Evolutionary conservation across 1,140 invertebrate species (phyloP), one percentile per base, ranked within the genome.

Genomic region (Sycophaga agraensis): DNA sequence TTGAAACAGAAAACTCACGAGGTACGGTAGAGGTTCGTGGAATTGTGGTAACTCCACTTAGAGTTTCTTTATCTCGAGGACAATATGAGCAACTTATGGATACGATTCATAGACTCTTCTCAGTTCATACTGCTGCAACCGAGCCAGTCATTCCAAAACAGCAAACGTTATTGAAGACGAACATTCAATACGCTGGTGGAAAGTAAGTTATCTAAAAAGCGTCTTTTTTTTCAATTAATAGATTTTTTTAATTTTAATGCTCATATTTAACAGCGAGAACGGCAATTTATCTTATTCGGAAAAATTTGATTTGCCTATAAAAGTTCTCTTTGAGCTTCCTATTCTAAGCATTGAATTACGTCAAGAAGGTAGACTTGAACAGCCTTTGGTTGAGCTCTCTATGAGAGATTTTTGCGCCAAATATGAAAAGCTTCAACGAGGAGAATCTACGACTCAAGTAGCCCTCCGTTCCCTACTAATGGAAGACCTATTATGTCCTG

Each of bases 1-100:
- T 79, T 0, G 81, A 82, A n/a, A 59, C 67, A 11, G 79, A 80
- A 0, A 62, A 70, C 37, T 40, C 68, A 4, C 69, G 53, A 19
- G 74, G 71, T 31, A 72, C 77, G 2, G 55, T 80, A 21, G 71
- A 93, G 70, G 83, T 96, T 5, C 84, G 83, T 55, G 93, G 93
- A n/a, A 85, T 84, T 49, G 88, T 96, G 21, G 88, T 94, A 11
- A 92, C 89, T 42, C 87, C 90, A 0, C 73, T 96, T 12, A 92
- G 94, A 77, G 85, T 97, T 12, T 92, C 92, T 0, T 79, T 96
- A 8, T 89, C 90, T 12, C 88, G 93, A 28, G 84, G 86, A 21
- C 93, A 96, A 70, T 97, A 96, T 73, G 90, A 94, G 74, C 93
- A 96, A 75, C 79, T 97, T 24, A 78, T 95, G 40, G 90, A 95